Conservation (phyloP, 2,113 vertebrate species). For the Charadrius vociferus region DNA sequence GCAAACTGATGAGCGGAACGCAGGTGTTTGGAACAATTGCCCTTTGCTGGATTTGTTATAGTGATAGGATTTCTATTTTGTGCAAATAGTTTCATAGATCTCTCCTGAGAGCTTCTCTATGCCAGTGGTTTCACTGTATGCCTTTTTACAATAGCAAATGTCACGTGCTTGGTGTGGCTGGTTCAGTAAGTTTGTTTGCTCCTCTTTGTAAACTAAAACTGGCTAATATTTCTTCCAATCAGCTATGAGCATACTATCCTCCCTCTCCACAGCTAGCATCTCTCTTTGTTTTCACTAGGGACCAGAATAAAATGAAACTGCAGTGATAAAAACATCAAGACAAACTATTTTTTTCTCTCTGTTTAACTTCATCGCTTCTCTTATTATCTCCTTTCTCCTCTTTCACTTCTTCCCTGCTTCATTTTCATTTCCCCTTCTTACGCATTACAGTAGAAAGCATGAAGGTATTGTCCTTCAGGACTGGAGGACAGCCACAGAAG, state of each 20-base stretch:
- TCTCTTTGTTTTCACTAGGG: neutral
- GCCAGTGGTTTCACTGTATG: neutral
- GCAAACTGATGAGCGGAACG: accelerated
- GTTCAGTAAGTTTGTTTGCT: neutral
- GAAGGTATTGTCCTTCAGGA: neutral
- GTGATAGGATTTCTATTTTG: neutral
- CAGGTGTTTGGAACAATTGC: neutral
- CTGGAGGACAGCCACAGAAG: neutral
- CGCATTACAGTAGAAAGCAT: neutral
- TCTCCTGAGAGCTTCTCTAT: neutral
- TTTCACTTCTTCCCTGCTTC: neutral
- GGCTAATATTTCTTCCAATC: neutral
- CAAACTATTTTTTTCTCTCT: neutral
- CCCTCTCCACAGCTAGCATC: neutral
- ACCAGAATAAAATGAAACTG: neutral
- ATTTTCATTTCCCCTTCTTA: neutral
- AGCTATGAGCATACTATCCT: neutral
- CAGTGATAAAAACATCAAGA: neutral
- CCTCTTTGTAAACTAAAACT: neutral
- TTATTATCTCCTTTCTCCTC: neutral
- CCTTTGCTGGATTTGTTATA: neutral
- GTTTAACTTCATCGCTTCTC: neutral
- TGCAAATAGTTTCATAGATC: neutral
- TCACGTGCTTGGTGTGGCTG: neutral
- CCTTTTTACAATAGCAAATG: neutral